Base-by-base conservation (phyloP, 2,888 invertebrate species). In the Caradrina clavipalpis region DNA sequence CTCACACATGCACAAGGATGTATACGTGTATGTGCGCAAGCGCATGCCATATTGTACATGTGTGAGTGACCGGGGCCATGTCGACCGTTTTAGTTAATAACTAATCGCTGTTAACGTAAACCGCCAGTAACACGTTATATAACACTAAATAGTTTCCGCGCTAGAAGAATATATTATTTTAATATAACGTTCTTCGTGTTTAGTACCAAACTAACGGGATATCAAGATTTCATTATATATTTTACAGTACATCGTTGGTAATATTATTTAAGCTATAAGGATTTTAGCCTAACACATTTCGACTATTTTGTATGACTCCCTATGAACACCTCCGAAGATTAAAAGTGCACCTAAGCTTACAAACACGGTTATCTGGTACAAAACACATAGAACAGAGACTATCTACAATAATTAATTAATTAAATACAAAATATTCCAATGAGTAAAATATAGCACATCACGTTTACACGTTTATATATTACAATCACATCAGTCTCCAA, bases 401-500 rank as follows among this genome's bases (percentile, higher is more conserved):
- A 79, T 71, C 75, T 82, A 81, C 69, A 68, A 19, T 68, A 59
- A 74, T 59, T 67, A 72, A 72, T 87, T 86, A 86, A 72, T 87
- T 86, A 86, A 87, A 89, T 90, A 87, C 87, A 89, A 89, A 88
- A 89, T 86, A 89, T 81, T 88, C 70, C 86, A 84, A 88, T 90
- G 92, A 92, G 92, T 92, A 91, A 88, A 85, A 90, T 89, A 92
- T 88, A 91, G 90, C 89, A 90, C 89, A 89, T 89, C 89, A 89
- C 88, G 87, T 87, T 77, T 83, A 85, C 89, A 89, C 88, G 87
- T 87, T 77, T 83, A 85, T 84, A 89, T 82, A 87, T 84, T 85
- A 89, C 86, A 90, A 90, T 90, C 89, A 91, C 92, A 91, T 93
- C 93, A 93, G 93, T 93, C 93, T 93, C 92, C 85, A 87, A 85